Evolutionary conservation across 2,113 vertebrate genomes (phyloP).

Genomic region (Lepisosteus oculatus): DNA sequence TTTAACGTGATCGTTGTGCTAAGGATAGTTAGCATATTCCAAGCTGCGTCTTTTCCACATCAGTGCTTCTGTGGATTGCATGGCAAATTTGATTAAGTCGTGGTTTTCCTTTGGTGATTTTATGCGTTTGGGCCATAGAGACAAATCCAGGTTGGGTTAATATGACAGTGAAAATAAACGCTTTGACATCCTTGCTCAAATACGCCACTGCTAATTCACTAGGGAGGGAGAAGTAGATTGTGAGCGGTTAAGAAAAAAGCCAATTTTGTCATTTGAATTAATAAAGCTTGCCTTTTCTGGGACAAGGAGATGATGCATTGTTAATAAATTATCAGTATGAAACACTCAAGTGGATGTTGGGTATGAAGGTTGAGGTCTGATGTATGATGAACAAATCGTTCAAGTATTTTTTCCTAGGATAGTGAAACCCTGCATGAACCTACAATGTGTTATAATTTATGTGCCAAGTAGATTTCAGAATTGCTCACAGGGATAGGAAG

Average conservation of each 20-base stretch:
- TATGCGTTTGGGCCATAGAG: too few species aligned
- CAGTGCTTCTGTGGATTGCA: too few species aligned
- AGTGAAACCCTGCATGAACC: neutral
- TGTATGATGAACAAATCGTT: neutral
- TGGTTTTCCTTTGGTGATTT: too few species aligned
- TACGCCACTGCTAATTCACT: neutral
- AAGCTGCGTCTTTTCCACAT: too few species aligned
- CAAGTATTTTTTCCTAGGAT: neutral
- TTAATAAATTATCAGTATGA: neutral
- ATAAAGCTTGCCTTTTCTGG: conserved; percentile 4
- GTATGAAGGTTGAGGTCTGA: neutral
- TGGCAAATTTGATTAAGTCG: too few species aligned
- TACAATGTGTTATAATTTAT: neutral
- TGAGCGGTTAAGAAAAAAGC: neutral
- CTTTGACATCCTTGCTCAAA: neutral
- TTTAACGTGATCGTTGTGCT: neutral
- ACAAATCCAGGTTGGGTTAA: too few species aligned
- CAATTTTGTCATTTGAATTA: neutral
- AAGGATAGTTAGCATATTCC: too few species aligned
- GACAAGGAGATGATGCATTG: neutral
- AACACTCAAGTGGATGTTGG: too few species aligned
- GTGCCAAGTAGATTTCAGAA: neutral
- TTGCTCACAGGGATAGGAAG: neutral
- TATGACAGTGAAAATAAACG: neutral
- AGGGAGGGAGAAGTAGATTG: neutral